These are phyloP conservation scores for Hippasteria phrygiana DNA, from an alignment of 53 echinoderm and acorn worm genomes.

Conservation along the genomic window DNA sequence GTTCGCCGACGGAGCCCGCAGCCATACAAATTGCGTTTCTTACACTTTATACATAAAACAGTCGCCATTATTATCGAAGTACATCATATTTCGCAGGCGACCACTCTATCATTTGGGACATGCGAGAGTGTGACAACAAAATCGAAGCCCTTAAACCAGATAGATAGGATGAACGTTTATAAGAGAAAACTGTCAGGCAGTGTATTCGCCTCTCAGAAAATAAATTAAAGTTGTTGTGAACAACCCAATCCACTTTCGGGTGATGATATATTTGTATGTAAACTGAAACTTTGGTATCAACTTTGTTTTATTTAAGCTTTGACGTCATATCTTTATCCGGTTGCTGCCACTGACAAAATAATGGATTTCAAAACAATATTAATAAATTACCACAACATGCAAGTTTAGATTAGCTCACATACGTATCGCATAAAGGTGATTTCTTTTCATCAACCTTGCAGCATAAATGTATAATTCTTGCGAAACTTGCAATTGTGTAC, in stretches of 20 bases:
- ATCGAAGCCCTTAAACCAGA: constrained; percentile 9
- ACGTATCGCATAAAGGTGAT: too few species aligned
- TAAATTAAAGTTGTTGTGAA: neutral
- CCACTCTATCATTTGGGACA: constrained; percentile 1
- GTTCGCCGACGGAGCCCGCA: neutral
- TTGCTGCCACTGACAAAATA: too few species aligned
- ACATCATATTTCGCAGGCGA: constrained; percentile 11
- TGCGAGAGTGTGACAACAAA: constrained; percentile 21
- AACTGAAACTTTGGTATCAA: neutral
- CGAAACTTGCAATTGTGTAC: too few species aligned
- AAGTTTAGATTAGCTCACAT: too few species aligned
- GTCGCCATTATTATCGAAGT: constrained; percentile 16
- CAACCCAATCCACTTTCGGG: neutral
- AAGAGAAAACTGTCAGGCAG: neutral
- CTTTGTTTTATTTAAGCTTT: neutral
- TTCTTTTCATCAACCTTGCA: too few species aligned
- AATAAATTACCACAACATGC: too few species aligned
- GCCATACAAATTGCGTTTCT: neutral
- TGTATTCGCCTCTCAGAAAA: neutral
- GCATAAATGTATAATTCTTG: too few species aligned
- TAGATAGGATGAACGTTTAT: neutral
- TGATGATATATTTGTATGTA: neutral
- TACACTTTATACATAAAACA: constrained; percentile 25
- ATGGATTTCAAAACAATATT: too few species aligned
- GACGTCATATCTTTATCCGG: too few species aligned